phyloP scores from a whole-genome alignment of 2,797 vertebrate species.

The Sebastes diaconus region DNA sequence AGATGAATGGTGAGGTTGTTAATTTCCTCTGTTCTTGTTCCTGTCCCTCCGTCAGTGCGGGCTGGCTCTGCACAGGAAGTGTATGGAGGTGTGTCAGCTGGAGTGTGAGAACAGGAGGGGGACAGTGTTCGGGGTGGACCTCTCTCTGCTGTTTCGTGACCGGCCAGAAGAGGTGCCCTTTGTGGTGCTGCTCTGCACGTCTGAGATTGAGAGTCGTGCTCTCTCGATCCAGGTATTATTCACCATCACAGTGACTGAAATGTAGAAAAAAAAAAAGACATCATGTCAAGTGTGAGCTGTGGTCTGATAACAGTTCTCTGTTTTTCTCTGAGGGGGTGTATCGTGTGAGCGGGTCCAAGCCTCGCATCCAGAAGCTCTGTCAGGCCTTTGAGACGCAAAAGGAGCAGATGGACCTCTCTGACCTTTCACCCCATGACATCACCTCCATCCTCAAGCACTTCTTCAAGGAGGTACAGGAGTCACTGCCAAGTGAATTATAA shows the following conservation, averaged over 20 bases:
- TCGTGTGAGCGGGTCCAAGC: slow-evolving; percentile 91
- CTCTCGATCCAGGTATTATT: slow-evolving; percentile 87
- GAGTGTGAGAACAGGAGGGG: slow-evolving; percentile 88
- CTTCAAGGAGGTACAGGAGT: slow-evolving; percentile 89
- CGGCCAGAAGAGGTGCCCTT: slow-evolving; percentile 87
- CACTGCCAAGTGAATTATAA: not conserved
- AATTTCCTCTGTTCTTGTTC: not conserved
- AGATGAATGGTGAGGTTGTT: not conserved
- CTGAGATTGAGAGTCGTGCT: slow-evolving; percentile 90
- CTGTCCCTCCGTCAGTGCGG: slow-evolving; percentile 81
- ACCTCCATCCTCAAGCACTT: slow-evolving; percentile 92
- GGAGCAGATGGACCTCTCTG: slow-evolving; percentile 89
- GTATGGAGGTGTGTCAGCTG: slow-evolving; percentile 88
- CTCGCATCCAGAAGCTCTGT: slow-evolving; percentile 90
- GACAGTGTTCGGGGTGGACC: slow-evolving; percentile 86
- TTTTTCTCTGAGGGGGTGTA: slow-evolving; percentile 87
- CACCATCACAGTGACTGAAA: not conserved
- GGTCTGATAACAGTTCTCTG: not conserved
- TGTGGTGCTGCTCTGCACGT: slow-evolving; percentile 87
- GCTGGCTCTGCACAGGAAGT: slow-evolving; percentile 92
- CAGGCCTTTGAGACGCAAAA: slow-evolving; percentile 90
- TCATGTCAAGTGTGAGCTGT: not conserved
- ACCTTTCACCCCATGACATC: slow-evolving; percentile 93
- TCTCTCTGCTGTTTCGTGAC: slow-evolving; percentile 82
- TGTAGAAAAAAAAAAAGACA: not conserved